Evolutionary conservation across 1,140 invertebrate genomes (phyloP).

Genomic region (Achatina immaculata): DNA sequence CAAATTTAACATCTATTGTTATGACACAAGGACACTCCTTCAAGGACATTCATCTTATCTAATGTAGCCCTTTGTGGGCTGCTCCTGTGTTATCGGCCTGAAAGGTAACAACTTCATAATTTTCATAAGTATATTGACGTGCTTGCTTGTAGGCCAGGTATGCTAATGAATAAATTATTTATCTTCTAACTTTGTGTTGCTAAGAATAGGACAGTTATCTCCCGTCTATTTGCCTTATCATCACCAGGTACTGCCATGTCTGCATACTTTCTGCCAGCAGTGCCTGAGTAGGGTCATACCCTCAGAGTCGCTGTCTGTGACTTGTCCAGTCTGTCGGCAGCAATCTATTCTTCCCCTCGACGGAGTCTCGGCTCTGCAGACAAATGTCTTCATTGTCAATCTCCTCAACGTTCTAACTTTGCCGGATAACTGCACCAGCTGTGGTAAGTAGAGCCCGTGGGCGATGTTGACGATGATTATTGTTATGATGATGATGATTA

Average conservation of each 20-base stretch:
- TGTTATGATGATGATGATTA: no score
- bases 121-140: neutral
- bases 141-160: neutral
- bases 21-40: no score
- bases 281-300: conserved; percentile 84
- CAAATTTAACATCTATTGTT: no score
- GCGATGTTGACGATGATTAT: no score
- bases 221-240: conserved; percentile 18
- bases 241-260: conserved; percentile 84
- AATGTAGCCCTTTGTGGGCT: no score
- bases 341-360: conserved; percentile 75
- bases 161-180: neutral
- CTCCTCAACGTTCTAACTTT: conserved; percentile 70
- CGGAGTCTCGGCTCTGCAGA: conserved; percentile 73
- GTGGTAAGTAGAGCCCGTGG: conserved; percentile 20
- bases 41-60: no score
- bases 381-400: conserved; percentile 73
- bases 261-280: conserved; percentile 92
- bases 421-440: conserved; percentile 46
- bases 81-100: no score
- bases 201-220: neutral
- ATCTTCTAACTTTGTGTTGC: neutral
- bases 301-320: conserved; percentile 77
- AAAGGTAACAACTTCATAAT: neutral
- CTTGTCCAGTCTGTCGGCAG: conserved; percentile 75